Evolutionary conservation across 2,888 invertebrate genomes (phyloP).

Genomic region (Arrhopalites spinosus): DNA sequence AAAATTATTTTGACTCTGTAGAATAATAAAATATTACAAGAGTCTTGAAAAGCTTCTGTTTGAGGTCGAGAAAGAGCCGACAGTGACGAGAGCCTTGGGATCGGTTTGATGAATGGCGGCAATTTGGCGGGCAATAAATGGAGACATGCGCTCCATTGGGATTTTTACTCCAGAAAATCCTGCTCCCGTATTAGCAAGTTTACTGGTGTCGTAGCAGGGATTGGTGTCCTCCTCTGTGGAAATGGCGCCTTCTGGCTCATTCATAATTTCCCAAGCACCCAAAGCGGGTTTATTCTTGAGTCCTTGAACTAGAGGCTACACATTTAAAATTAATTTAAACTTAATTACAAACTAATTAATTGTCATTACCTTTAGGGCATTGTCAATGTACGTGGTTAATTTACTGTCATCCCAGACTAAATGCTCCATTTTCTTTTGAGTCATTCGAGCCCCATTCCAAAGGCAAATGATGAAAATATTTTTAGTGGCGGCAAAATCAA

Average conservation of each 20-base stretch:
- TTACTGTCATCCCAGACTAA: slow-evolving; percentile 56
- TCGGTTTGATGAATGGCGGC: slow-evolving; percentile 54
- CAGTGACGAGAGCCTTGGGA: slow-evolving; percentile 54
- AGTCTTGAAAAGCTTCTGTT: slow-evolving; percentile 54
- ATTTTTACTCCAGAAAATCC: slow-evolving; percentile 54
- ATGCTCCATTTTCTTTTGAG: slow-evolving; percentile 53
- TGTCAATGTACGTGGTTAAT: slow-evolving; percentile 56
- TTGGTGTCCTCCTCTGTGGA: slow-evolving; percentile 46
- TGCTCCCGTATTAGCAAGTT: slow-evolving; percentile 54
- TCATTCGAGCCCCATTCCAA: slow-evolving; percentile 57
- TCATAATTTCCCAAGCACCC: slow-evolving; percentile 57
- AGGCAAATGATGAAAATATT: slow-evolving; percentile 56
- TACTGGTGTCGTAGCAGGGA: slow-evolving; percentile 55
- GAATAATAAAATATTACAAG: slow-evolving; percentile 33
- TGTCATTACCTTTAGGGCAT: slow-evolving; percentile 56
- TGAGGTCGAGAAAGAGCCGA: slow-evolving; percentile 57
- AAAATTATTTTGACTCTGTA: too few relatives aligned
- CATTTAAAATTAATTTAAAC: neutral
- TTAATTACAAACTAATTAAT: too few relatives aligned
- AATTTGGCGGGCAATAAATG: slow-evolving; percentile 56
- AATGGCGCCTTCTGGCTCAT: slow-evolving; percentile 57
- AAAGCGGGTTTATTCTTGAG: slow-evolving; percentile 55
- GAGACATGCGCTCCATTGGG: slow-evolving; percentile 51
- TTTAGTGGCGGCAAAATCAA: slow-evolving; percentile 54
- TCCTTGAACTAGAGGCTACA: slow-evolving; percentile 53